Conservation (phyloP, 2,797 vertebrate species). For the Amblyraja radiata region DNA sequence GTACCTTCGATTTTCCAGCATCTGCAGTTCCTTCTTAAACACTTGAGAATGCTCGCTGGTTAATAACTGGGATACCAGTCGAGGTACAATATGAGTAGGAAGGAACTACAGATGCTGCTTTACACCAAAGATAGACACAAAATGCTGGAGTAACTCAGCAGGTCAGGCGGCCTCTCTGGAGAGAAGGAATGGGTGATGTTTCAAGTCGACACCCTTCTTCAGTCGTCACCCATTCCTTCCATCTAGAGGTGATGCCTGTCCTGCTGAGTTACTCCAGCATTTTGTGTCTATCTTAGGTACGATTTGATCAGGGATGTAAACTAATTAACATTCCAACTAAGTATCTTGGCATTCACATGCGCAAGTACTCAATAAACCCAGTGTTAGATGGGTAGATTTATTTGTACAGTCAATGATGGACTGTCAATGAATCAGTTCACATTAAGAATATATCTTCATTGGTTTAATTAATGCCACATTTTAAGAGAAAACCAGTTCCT, state of each 20-base stretch:
- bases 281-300: neutral
- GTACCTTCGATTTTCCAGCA: no score
- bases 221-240: no score
- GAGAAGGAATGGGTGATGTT: no score
- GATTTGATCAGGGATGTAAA: neutral
- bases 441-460: neutral
- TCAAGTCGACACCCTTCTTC: no score
- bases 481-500: neutral
- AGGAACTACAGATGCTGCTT: no score
- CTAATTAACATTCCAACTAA: neutral
- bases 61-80: neutral
- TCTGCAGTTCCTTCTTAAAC: no score
- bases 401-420: neutral
- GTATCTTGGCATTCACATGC: neutral
- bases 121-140: no score
- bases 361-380: neutral
- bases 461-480: neutral
- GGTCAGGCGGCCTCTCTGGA: no score
- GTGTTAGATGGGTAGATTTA: neutral
- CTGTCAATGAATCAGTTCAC: neutral
- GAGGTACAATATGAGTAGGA: neutral
- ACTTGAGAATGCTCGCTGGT: no score
- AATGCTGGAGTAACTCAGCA: no score
- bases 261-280: no score
- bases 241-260: no score